Percentiles rank a stretch among this genome's conserved stretches.
phyloP scores from a whole-genome alignment of 2,888 invertebrate species.

The Peribatodes rhomboidaria region DNA sequence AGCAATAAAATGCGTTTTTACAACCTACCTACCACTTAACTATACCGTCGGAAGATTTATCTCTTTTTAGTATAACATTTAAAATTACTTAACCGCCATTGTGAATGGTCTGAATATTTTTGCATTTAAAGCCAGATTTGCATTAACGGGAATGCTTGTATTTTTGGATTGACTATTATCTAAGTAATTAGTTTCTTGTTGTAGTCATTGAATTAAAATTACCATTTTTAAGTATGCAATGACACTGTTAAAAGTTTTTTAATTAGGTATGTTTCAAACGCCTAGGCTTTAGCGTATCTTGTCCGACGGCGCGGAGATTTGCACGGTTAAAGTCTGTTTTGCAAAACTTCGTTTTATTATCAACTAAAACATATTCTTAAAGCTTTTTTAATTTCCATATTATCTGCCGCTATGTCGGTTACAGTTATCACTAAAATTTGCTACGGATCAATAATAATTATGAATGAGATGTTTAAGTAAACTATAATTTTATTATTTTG shows the following conservation, averaged over 20 bases:
- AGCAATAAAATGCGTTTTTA: conserved; percentile 39
- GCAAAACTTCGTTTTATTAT: neutral
- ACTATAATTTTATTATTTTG: neutral
- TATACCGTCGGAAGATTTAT: conserved; percentile 40
- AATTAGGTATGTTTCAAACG: neutral
- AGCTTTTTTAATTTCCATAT: neutral
- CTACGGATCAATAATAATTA: neutral
- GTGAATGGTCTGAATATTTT: conserved; percentile 27
- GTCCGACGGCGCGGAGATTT: conserved; percentile 16
- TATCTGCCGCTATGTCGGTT: neutral
- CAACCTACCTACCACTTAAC: conserved; percentile 30
- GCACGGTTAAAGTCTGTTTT: neutral
- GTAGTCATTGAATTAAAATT: neutral
- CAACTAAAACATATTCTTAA: neutral
- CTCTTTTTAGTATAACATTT: conserved; percentile 12
- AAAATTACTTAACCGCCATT: conserved; percentile 25
- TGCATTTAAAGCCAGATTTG: conserved; percentile 14
- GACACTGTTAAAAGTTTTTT: neutral
- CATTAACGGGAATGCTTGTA: neutral
- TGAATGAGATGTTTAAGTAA: neutral
- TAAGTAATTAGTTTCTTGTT: neutral
- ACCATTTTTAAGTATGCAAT: neutral
- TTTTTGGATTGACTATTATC: neutral
- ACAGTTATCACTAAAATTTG: neutral
- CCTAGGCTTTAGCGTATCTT: neutral